Evolutionary conservation across 2,888 invertebrate genomes (phyloP).

Genomic region (Parochlus steinenii): DNA sequence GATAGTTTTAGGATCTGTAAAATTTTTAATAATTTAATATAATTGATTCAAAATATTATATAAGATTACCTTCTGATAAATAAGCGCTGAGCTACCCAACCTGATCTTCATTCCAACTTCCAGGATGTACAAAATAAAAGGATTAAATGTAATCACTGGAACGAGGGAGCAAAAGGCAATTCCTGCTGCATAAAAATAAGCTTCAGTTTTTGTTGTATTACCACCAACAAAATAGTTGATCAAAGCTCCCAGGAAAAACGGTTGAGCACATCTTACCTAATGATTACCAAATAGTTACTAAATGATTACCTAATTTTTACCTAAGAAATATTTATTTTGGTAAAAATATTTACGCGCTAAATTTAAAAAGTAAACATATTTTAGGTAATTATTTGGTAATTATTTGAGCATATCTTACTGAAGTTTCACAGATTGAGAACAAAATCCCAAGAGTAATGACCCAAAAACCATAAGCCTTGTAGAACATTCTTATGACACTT

Average conservation of each 20-base stretch:
- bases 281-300: no score
- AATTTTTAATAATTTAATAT: not conserved
- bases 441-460: conserved; percentile 24
- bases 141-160: conserved; percentile 47
- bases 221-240: conserved; percentile 49
- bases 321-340: no score
- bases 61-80: conserved; percentile 45
- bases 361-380: no score
- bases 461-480: conserved; percentile 28
- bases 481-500: conserved; percentile 29
- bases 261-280: conserved; percentile 37
- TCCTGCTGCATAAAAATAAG: conserved; percentile 48
- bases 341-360: no score
- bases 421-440: conserved; percentile 23
- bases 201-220: conserved; percentile 31
- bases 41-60: no score
- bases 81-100: conserved; percentile 49
- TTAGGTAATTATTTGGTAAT: no score
- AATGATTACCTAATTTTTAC: no score
- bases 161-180: conserved; percentile 39
- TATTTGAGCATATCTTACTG: conserved; percentile 31
- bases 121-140: conserved; percentile 52
- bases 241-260: conserved; percentile 45
- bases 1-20: conserved; percentile 44
- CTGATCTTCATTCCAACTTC: conserved; percentile 54